Percentiles rank a stretch among this genome's conserved stretches.
Evolutionary conservation across 2,888 invertebrate genomes (phyloP).

Genomic region (Chironomus riparius): DNA sequence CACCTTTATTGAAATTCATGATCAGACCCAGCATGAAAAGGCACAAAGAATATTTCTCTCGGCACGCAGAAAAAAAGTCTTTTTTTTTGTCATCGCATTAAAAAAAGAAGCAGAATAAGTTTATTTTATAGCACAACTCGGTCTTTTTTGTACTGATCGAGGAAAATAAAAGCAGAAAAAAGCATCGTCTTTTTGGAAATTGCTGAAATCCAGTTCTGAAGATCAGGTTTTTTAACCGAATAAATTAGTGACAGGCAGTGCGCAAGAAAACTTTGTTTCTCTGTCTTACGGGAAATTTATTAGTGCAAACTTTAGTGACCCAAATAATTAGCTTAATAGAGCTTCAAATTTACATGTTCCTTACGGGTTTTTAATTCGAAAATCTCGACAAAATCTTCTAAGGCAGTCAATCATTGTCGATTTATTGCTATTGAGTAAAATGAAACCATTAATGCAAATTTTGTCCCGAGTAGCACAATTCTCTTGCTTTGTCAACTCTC

Average conservation of each 20-base stretch:
- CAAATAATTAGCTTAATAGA: not conserved
- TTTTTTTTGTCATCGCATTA: not conserved
- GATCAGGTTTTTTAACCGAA: not conserved
- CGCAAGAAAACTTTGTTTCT: not conserved
- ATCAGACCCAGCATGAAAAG: constrained; percentile 1
- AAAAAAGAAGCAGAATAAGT: not conserved
- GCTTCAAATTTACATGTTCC: too few relatives aligned
- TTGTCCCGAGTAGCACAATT: not conserved
- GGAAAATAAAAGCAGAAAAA: not conserved
- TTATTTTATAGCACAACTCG: not conserved
- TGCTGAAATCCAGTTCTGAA: not conserved
- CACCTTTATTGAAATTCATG: not conserved
- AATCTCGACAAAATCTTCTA: not conserved
- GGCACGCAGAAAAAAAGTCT: not conserved
- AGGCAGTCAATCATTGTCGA: not conserved
- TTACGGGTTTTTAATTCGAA: too few relatives aligned
- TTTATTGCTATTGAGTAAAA: not conserved
- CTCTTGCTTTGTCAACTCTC: not conserved
- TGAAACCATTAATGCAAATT: not conserved
- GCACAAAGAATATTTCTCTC: not conserved
- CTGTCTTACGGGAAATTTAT: not conserved
- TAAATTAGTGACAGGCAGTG: constrained; percentile 1
- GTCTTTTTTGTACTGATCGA: not conserved
- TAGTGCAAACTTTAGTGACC: not conserved
- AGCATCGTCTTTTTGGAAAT: not conserved